Percentiles rank a stretch among this genome's conserved stretches.
phyloP scores from a whole-genome alignment of 2,113 vertebrate species.

The Python bivittatus region DNA sequence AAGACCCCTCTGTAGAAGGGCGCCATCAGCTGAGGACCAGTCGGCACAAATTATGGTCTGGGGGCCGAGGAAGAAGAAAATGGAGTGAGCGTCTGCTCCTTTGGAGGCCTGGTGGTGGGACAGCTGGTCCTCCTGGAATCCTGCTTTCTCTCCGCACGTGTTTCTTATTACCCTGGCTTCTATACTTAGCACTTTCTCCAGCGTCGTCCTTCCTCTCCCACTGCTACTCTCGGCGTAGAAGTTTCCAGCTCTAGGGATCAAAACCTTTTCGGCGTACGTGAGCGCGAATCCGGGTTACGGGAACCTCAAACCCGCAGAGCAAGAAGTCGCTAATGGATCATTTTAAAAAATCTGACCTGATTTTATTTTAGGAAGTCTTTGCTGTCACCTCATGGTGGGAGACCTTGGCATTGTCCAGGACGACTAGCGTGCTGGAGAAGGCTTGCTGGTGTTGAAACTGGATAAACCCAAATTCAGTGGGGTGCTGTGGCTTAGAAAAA shows the following conservation, averaged over 20 bases:
- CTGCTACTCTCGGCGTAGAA: not conserved
- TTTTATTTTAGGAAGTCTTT: constrained; percentile 1
- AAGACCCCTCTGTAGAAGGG: not conserved
- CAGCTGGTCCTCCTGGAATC: not conserved
- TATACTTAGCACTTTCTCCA: not conserved
- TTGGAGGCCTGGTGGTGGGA: not conserved
- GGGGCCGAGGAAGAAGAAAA: not conserved
- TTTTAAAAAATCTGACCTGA: not conserved
- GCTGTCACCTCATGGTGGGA: constrained; percentile 13
- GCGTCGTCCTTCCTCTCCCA: not conserved
- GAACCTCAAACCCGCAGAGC: not conserved
- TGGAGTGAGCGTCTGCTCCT: fast-evolving
- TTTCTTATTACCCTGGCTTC: not conserved
- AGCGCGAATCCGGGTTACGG: constrained; percentile 3
- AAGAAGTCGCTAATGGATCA: not conserved
- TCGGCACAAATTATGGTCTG: not conserved
- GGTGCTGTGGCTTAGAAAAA: constrained; percentile 20
- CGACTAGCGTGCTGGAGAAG: not conserved
- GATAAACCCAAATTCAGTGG: not conserved
- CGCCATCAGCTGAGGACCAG: fast-evolving
- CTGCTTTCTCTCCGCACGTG: fast-evolving
- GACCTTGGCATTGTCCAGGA: constrained; percentile 4
- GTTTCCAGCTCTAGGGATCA: not conserved
- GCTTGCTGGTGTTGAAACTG: not conserved
- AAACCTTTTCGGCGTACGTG: not conserved